A percentile compares a stretch with the other conserved stretches of the same genome.
Conservation (phyloP, 2,797 vertebrate genomes). For the Diglossa cyanea region DNA sequence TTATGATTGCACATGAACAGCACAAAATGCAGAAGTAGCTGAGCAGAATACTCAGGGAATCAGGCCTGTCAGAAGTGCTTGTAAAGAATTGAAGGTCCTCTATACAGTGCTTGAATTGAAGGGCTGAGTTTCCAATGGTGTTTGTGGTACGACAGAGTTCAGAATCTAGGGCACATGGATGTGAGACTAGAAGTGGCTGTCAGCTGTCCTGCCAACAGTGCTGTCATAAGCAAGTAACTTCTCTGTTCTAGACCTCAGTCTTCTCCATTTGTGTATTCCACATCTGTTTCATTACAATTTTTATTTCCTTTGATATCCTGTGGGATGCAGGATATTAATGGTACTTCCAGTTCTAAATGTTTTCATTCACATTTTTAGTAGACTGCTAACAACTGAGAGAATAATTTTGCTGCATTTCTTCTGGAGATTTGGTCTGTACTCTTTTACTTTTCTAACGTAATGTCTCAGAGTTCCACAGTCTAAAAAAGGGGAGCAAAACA, state of each 20-base stretch:
- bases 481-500: not conserved
- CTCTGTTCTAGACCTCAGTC: not conserved
- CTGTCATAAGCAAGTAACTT: not conserved
- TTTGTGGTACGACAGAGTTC: not conserved
- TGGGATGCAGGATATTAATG: not conserved
- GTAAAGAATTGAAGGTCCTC: not conserved
- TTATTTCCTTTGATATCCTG: not conserved
- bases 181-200: not conserved
- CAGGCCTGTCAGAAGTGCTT: not conserved
- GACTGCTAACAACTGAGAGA: not conserved
- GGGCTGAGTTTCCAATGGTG: not conserved
- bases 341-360: not conserved
- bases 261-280: not conserved
- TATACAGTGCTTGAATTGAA: not conserved
- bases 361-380: not conserved
- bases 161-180: not conserved
- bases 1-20: not conserved
- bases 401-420: not conserved
- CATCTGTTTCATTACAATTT: not conserved
- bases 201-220: not conserved
- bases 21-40: not conserved
- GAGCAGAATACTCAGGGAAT: not conserved
- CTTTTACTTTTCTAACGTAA: not conserved
- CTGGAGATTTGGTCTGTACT: not conserved
- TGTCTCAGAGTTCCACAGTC: not conserved